Evolutionary conservation across 2,113 vertebrate genomes (phyloP).

Genomic region (Megaleporinus macrocephalus): DNA sequence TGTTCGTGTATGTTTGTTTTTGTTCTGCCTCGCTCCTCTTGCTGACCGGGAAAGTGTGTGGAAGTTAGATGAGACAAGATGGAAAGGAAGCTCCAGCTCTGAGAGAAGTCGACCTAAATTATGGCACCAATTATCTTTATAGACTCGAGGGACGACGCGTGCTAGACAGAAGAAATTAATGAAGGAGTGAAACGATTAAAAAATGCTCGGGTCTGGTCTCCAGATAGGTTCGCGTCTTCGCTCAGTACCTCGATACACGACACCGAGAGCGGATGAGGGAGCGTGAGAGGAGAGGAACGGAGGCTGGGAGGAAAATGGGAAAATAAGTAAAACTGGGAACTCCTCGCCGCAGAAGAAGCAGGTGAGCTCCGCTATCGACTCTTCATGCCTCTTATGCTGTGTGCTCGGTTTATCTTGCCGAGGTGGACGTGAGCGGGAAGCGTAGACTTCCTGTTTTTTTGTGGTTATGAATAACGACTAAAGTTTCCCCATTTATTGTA

Average conservation of each 20-base stretch:
- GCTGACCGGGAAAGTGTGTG: slow-evolving; percentile 31
- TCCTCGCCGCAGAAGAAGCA: neutral
- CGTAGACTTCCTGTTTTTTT: slow-evolving; percentile 15
- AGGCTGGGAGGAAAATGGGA: slow-evolving; percentile 27
- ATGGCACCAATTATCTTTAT: slow-evolving; percentile 68
- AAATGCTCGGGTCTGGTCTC: slow-evolving; percentile 48
- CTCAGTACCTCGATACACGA: slow-evolving; percentile 33
- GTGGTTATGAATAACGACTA: slow-evolving; percentile 6
- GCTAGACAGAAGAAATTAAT: slow-evolving; percentile 58
- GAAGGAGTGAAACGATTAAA: slow-evolving; percentile 67
- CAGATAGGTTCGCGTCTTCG: slow-evolving; percentile 57
- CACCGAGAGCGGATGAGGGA: slow-evolving; percentile 1
- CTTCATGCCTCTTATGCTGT: neutral
- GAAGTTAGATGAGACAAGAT: slow-evolving; percentile 46
- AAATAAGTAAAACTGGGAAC: slow-evolving; percentile 15
- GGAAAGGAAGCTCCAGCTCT: slow-evolving; percentile 48
- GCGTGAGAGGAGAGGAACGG: slow-evolving; percentile 11
- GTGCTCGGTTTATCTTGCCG: neutral
- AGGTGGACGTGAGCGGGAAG: neutral
- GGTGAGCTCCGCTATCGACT: slow-evolving; percentile 32
- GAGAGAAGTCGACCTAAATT: slow-evolving; percentile 71
- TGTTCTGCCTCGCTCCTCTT: slow-evolving; percentile 10
- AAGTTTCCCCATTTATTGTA: slow-evolving; percentile 19
- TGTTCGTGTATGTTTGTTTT: neutral
- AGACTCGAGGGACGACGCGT: slow-evolving; percentile 61